phyloP scores from a whole-genome alignment of 2,113 vertebrate species.

The Mandrillus leucophaeus region DNA sequence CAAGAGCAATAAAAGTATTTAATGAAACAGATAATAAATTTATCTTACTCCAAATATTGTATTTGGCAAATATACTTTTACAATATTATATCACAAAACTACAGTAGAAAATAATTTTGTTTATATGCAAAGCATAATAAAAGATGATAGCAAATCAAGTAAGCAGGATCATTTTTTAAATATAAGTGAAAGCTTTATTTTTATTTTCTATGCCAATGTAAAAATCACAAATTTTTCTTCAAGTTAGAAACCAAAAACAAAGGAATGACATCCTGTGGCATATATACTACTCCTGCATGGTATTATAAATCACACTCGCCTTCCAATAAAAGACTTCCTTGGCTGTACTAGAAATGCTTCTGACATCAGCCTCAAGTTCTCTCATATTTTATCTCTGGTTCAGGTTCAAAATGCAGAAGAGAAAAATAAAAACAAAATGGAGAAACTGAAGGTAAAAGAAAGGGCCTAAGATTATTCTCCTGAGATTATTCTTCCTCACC shows the following conservation, averaged over 20 bases:
- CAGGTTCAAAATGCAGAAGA: neutral
- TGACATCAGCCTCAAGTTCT: neutral
- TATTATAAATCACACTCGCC: neutral
- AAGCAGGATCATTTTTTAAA: neutral
- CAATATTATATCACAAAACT: neutral
- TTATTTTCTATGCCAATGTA: neutral
- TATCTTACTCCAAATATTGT: constrained; percentile 15
- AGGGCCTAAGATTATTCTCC: neutral
- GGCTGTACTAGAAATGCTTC: neutral
- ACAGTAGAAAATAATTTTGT: neutral
- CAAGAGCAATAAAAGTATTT: neutral
- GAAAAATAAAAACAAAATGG: neutral
- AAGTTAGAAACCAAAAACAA: constrained; percentile 13
- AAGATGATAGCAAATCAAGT: neutral
- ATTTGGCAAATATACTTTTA: neutral
- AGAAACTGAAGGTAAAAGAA: neutral
- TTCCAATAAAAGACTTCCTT: neutral
- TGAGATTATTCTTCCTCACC: neutral
- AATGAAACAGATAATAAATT: constrained; percentile 25
- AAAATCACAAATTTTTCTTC: neutral
- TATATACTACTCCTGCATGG: neutral
- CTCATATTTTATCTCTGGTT: neutral
- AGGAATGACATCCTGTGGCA: neutral
- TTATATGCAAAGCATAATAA: neutral
- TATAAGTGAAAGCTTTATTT: neutral